Evolutionary conservation across 2,113 vertebrate species (phyloP).

Genomic region (Abramis brama): DNA sequence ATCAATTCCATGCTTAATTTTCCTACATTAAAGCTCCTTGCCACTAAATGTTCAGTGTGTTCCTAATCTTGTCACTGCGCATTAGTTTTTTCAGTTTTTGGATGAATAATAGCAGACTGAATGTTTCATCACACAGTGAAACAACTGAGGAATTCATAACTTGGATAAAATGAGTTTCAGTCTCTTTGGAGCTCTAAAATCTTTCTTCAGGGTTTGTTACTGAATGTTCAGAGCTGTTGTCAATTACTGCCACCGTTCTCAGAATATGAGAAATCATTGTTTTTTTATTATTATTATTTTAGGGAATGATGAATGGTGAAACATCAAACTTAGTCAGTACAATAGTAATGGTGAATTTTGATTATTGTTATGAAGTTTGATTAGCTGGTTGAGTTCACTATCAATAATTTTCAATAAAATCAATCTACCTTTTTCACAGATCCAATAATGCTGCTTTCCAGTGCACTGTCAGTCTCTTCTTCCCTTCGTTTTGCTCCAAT

Average conservation of each 20-base stretch:
- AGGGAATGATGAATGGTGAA: neutral
- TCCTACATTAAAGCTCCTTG: neutral
- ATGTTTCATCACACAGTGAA: conserved; percentile 18
- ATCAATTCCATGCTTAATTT: neutral
- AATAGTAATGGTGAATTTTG: neutral
- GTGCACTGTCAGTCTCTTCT: neutral
- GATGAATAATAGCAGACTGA: conserved; percentile 28
- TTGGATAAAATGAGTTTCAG: conserved; percentile 30
- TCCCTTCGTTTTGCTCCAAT: neutral
- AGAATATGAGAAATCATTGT: neutral
- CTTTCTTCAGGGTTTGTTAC: conserved; percentile 12
- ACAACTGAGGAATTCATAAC: conserved; percentile 17
- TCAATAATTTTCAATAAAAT: neutral
- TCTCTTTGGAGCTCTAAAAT: conserved; percentile 21
- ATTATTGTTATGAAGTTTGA: neutral
- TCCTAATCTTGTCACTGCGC: neutral
- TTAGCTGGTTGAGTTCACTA: neutral
- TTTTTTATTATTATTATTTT: neutral
- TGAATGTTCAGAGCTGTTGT: conserved; percentile 7
- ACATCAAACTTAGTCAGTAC: neutral
- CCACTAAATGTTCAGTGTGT: neutral
- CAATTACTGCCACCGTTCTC: neutral
- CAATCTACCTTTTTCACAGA: neutral
- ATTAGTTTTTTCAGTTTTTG: neutral
- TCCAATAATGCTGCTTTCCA: no score